Evolutionary conservation across 2,113 vertebrate species (phyloP).

Genomic region (Genyomyrus donnyi): DNA sequence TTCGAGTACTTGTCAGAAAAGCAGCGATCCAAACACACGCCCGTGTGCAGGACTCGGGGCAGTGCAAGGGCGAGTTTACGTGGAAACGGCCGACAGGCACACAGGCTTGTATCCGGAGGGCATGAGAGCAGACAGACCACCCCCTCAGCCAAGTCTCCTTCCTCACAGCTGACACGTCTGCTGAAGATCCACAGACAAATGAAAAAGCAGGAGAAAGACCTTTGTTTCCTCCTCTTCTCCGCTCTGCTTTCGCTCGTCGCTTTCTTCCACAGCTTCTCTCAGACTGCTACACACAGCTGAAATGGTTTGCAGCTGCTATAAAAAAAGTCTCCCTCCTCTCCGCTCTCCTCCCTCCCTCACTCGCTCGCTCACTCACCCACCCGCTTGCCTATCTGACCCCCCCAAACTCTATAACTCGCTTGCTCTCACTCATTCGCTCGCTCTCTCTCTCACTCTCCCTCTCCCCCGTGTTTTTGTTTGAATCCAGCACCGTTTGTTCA

Average conservation of each 20-base stretch:
- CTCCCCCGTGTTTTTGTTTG: slow-evolving; percentile 69
- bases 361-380: slow-evolving; percentile 34
- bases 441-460: slow-evolving; percentile 30
- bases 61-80: slow-evolving; percentile 18
- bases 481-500: slow-evolving; percentile 71
- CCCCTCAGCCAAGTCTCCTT: slow-evolving; percentile 32
- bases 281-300: slow-evolving; percentile 62
- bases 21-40: slow-evolving; percentile 39
- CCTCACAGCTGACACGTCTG: slow-evolving; percentile 34
- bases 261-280: slow-evolving; percentile 45
- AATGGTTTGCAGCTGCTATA: slow-evolving; percentile 78
- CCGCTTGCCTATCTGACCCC: slow-evolving; percentile 25
- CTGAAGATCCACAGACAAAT: slow-evolving; percentile 40
- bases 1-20: slow-evolving; percentile 42
- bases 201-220: background rate
- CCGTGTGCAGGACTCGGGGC: slow-evolving; percentile 21
- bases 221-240: slow-evolving; percentile 30
- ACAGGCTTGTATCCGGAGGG: slow-evolving; percentile 60
- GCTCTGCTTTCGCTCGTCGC: slow-evolving; percentile 21
- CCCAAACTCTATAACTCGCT: slow-evolving; percentile 21
- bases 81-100: slow-evolving; percentile 40
- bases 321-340: slow-evolving; percentile 66
- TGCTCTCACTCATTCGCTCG: slow-evolving; percentile 19
- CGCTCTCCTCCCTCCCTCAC: slow-evolving; percentile 55
- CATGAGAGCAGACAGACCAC: slow-evolving; percentile 59